These are phyloP conservation scores for Cataglyphis cursor DNA, from an alignment of 2,888 invertebrate species.

Conservation along the genomic window DNA sequence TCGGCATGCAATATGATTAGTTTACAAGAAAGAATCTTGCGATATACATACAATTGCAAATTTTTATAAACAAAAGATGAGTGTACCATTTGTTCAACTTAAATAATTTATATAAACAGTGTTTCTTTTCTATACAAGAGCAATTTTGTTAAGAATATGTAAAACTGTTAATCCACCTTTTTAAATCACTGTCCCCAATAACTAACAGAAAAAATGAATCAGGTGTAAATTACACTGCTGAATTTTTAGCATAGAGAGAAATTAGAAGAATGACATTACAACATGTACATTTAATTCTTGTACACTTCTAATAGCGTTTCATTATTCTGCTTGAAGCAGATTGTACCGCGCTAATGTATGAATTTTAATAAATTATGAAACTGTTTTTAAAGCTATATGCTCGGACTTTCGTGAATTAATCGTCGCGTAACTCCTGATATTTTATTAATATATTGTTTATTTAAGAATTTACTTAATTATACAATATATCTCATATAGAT, in stretches of 20 bases:
- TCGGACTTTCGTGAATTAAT: neutral
- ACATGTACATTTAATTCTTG: conserved; percentile 67
- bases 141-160: conserved; percentile 58
- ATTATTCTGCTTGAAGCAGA: conserved; percentile 71
- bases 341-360: conserved; percentile 80
- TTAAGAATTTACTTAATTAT: conserved; percentile 9
- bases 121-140: conserved; percentile 69
- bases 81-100: conserved; percentile 82
- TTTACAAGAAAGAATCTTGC: conserved; percentile 74
- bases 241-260: conserved; percentile 66
- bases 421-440: neutral
- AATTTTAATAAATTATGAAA: conserved; percentile 81
- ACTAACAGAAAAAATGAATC: conserved; percentile 51
- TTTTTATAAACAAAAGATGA: conserved; percentile 85
- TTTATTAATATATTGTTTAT: conserved; percentile 15
- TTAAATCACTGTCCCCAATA: conserved; percentile 30
- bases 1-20: conserved; percentile 56
- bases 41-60: conserved; percentile 67
- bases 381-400: conserved; percentile 59
- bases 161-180: conserved; percentile 30
- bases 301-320: conserved; percentile 62
- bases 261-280: conserved; percentile 58
- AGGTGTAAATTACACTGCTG: conserved; percentile 65
- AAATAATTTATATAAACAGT: conserved; percentile 78
- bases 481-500: neutral